Base-by-base conservation (phyloP, 2,113 vertebrate genomes). In the Monopterus albus region DNA sequence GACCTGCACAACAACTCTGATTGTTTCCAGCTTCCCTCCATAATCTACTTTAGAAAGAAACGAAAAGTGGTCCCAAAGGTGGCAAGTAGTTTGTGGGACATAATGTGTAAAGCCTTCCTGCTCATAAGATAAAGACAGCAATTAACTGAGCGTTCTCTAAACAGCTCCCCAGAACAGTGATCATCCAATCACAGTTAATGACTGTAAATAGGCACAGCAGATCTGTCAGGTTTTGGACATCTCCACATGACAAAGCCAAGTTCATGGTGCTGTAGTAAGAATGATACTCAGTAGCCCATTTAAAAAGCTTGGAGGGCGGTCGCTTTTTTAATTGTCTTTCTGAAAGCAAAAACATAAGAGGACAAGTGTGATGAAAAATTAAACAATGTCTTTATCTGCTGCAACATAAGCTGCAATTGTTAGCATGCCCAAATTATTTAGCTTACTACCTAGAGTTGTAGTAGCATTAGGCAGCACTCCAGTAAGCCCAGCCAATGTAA, bases 21-120 rank as follows among this genome's bases (percentile, higher is more conserved):
- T 67, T 81, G 66, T 75, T 79, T 79, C 63, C 66, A 74, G 53
- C 76, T 65, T 62, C 64, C 40, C 23, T 35, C n/a, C 40, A 11
- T 73, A 81, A 80, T 79, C 62, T 77, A 43, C 60, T 80, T 79
- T 68, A 61, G 51, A 62, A 35, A 63, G 53, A 69, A 21, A 51
- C 64, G 46, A 50, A 40, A 36, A 21, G 53, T 2, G 28, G 66
- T 79, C 86, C 66, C 88, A 47, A 56, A 47, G 79, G 85, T 75
- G 66, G 56, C 64, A 60, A 70, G 70, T 72, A 72, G 67, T 70
- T 80, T 83, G 51, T 82, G 71, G 72, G 70, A 72, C 64, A 59
- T 21, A 43, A 66, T 76, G 45, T 31, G 18, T 38, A 66, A 31
- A 17, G 13, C 49, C 49, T 72, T 53, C 31, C 26, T 35, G 15